Evolutionary conservation across 53 echinoderm and acorn worm genomes (phyloP).

Genomic region (Echinometra lucunter): DNA sequence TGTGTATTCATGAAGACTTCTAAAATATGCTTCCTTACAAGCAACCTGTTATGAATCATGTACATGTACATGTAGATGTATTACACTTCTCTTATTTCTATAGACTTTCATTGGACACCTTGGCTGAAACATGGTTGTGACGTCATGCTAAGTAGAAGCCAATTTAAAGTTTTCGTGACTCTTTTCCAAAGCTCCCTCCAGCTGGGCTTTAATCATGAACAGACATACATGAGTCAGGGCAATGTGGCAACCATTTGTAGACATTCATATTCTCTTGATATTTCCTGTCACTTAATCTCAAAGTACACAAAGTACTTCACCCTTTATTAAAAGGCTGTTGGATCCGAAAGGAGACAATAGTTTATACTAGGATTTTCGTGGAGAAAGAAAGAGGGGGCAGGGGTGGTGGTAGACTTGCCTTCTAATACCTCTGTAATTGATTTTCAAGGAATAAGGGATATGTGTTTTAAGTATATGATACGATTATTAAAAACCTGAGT

Average conservation of each 20-base stretch:
- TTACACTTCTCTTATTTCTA: too few species aligned
- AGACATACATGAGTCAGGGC: conserved; percentile 38
- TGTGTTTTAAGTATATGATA: too few species aligned
- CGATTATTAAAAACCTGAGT: too few species aligned
- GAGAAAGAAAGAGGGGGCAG: neutral
- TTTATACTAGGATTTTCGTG: neutral
- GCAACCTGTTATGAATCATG: neutral
- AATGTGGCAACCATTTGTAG: conserved; percentile 55
- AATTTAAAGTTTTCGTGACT: neutral
- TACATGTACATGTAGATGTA: too few species aligned
- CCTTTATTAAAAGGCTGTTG: neutral
- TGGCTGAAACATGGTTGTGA: neutral
- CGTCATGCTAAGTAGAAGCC: neutral
- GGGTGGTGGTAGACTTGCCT: too few species aligned
- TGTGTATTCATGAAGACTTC: neutral
- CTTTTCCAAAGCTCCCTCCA: neutral
- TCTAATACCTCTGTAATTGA: too few species aligned
- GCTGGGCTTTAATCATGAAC: conserved; percentile 20
- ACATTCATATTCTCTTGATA: neutral
- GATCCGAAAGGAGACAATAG: neutral
- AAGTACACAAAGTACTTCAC: neutral
- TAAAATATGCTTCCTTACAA: neutral
- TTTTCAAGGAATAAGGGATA: too few species aligned
- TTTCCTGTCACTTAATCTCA: neutral
- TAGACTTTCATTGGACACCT: neutral